These are phyloP conservation scores for Mastomys natalensis DNA, from an alignment of 2,113 vertebrate genomes.

Conservation along the genomic window DNA sequence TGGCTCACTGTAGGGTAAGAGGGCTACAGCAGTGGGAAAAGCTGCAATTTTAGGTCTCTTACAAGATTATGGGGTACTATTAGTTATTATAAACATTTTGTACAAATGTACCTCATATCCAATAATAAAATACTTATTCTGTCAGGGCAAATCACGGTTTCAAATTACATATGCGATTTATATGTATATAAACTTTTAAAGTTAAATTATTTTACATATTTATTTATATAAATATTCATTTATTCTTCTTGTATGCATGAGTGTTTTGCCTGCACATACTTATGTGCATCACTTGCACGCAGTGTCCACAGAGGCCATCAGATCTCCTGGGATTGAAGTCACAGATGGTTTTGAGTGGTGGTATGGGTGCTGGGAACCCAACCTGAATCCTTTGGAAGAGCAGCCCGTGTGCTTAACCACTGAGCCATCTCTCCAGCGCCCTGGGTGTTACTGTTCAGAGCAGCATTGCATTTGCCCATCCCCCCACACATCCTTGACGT, in stretches of 20 bases:
- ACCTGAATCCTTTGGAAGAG: neutral
- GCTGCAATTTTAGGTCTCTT: neutral
- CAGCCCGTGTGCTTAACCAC: neutral
- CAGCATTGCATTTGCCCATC: constrained; percentile 25
- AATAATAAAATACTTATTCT: neutral
- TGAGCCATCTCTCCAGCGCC: neutral
- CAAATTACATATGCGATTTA: neutral
- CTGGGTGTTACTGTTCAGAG: neutral
- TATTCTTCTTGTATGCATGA: neutral
- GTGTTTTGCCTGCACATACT: neutral
- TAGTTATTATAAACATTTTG: neutral
- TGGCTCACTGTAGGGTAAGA: neutral
- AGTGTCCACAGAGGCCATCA: neutral
- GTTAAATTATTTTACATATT: neutral
- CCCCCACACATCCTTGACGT: neutral
- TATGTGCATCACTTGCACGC: neutral
- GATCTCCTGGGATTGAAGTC: neutral
- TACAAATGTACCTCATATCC: neutral
- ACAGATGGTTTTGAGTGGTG: neutral
- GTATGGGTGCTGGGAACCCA: neutral
- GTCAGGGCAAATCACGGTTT: neutral
- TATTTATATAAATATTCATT: neutral
- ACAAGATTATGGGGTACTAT: neutral
- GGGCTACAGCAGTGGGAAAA: neutral
- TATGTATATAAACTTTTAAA: neutral